A percentile compares a stretch with the other conserved stretches of the same genome.
phyloP scores from a whole-genome alignment of 2,888 invertebrate species.

The Dynastes maya region DNA sequence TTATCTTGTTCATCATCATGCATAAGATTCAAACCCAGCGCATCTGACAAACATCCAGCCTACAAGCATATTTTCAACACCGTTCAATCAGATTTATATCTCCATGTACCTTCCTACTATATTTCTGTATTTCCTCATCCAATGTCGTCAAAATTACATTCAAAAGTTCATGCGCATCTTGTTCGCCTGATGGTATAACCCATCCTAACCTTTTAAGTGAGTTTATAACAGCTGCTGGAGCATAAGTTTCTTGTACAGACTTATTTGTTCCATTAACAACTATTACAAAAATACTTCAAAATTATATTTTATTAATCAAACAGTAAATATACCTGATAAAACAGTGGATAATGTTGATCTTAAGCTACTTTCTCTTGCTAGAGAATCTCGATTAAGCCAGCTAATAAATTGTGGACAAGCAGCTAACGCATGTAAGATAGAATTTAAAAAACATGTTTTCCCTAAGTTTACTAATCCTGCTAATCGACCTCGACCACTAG shows the following conservation, averaged over 20 bases:
- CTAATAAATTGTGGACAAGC: constrained; percentile 88
- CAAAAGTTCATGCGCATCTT: constrained; percentile 95
- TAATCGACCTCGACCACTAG: constrained; percentile 77
- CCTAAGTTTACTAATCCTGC: constrained; percentile 93
- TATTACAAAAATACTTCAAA: constrained; percentile 61
- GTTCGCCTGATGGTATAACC: constrained; percentile 91
- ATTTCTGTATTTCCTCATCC: constrained; percentile 85
- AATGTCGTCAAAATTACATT: constrained; percentile 91
- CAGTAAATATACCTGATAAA: constrained; percentile 76
- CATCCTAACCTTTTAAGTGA: constrained; percentile 85
- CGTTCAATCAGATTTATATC: constrained; percentile 5
- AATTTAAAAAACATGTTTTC: constrained; percentile 94
- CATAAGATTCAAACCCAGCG: constrained; percentile 75
- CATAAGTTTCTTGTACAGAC: constrained; percentile 76
- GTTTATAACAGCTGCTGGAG: constrained; percentile 80
- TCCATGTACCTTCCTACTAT: constrained; percentile 73
- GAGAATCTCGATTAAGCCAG: constrained; percentile 84
- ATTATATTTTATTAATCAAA: background rate
- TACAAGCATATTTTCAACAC: constrained; percentile 53
- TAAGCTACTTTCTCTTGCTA: constrained; percentile 79
- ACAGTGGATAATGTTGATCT: constrained; percentile 83
- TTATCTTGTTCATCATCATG: constrained; percentile 51
- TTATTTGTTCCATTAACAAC: constrained; percentile 84
- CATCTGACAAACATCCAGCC: constrained; percentile 85
- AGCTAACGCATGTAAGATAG: constrained; percentile 90